Base-by-base conservation (phyloP, 1,140 invertebrate genomes). In the Drosophila prosaltans region DNA sequence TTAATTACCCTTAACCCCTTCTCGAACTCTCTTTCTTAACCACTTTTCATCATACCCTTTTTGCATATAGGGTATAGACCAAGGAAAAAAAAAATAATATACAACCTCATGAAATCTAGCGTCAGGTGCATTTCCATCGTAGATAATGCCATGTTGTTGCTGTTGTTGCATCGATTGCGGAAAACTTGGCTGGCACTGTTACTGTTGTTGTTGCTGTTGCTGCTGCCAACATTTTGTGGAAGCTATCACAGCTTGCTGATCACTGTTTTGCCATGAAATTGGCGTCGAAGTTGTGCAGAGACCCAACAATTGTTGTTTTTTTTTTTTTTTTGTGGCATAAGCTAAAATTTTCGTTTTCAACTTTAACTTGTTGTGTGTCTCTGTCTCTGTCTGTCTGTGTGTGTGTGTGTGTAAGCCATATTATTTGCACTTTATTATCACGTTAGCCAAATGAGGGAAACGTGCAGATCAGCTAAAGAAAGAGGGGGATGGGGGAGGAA, bases 341-440 rank as follows among this genome's bases (percentile, higher is more conserved):
- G 45, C 45, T 67, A 74, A 81, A 72, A 72, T 72, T 74, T 68
- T 74, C 75, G 73, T 76, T 67, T 78, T 80, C 72, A 69, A 58
- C 68, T 69, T 71, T 73, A 65, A 74, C 79, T 78, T 51, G 45
- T 51, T 51, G 45, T 51, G 24, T 51, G 21, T 51, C 45, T 48
- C 41, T 16, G 16, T 16, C 16, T 16, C 16, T 16, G 41, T 43
- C 3, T 48, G 3, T 45, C n/a, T 45, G 43, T 45, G 16, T 48
- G 45, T 45, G n/a, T 43, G 45, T 48, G 45, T 51, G 82, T 80
- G 83, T 81, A 61, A 82, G 84, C 72, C 82, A 82, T 91, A 91
- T 91, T 91, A 91, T 91, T 91, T 91, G 90, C 90, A 91, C 90
- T 91, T 91, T 91, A 91, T 91, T 91, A 91, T 91, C 90, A 91